Base-by-base conservation (phyloP, 2,888 invertebrate genomes). In the Drosophila anomelani region DNA sequence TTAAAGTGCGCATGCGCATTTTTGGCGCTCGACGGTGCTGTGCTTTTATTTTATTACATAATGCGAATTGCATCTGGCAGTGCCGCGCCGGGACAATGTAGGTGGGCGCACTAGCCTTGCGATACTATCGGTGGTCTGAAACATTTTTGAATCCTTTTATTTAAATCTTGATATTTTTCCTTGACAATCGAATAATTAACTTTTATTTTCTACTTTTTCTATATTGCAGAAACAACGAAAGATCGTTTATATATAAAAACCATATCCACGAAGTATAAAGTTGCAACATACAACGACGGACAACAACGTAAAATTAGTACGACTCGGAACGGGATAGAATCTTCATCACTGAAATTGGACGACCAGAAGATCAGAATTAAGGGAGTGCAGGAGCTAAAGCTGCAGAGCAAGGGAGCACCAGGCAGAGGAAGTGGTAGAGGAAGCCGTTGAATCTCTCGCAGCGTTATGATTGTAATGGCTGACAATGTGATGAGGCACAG, bases 401-500 rank as follows among this genome's bases (percentile, higher is more conserved):
- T 54, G 47, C 36, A 29, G n/a, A 66, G 60, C 32, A 63, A 53
- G 54, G 39, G 44, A 44, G 59, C 9, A 58, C 34, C 47, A 62
- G 61, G 46, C 66, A 44, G 56, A 61, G 66, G 46, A 53, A 56
- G 56, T 54, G 49, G 64, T 8, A 56, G 44, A 61, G 58, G 53
- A 53, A 53, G 66, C 61, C 17, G 34, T 58, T 53, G 23, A 61
- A 78, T 49, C 67, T 75, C 58, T 76, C 78, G 76, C 70, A 77
- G 73, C 90, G 92, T 92, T 86, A 92, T 92, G 92, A 91, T 92
- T 85, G 90, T 92, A 84, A 92, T 92, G 92, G 92, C 92, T 91
- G 85, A 92, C 89, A 92, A 92, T 92, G 92, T 92, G 92, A 91
- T 91, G 90, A 89, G 87, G 87, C 82, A 86, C 79, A 91, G 85